Percentiles rank a stretch among this genome's conserved stretches.
These are phyloP conservation scores for Procambarus clarkii DNA, from an alignment of 1,140 invertebrate genomes.

Conservation along the genomic window DNA sequence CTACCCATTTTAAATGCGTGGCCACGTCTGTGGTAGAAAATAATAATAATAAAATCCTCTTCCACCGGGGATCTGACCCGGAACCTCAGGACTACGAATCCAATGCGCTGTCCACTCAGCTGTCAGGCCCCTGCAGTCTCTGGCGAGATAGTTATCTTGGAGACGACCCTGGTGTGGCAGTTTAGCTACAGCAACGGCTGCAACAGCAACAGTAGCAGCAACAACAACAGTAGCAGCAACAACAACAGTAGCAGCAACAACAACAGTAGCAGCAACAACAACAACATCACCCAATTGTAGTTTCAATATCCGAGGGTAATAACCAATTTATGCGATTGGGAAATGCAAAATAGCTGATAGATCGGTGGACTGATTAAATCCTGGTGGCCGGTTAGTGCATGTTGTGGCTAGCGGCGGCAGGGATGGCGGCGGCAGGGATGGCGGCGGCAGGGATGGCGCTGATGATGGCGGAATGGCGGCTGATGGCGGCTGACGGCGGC, in stretches of 20 bases:
- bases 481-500: not conserved
- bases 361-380: conserved; percentile 40
- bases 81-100: no score
- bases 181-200: not conserved
- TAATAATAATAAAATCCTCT: no score
- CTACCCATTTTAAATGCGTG: no score
- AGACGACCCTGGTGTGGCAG: not conserved
- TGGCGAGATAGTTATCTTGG: no score
- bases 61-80: no score
- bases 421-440: not conserved
- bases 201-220: not conserved
- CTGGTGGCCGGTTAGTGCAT: not conserved
- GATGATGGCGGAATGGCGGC: not conserved
- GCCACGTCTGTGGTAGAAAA: no score
- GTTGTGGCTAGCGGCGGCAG: not conserved
- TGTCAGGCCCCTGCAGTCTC: no score
- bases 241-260: not conserved
- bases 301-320: conserved; percentile 50
- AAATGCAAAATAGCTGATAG: conserved; percentile 42
- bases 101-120: no score
- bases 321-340: conserved; percentile 20
- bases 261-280: not conserved
- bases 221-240: not conserved
- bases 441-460: not conserved
- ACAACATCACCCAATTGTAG: conserved; percentile 40